Conservation (phyloP, 2,797 vertebrate genomes). For the Leuciscus waleckii region DNA sequence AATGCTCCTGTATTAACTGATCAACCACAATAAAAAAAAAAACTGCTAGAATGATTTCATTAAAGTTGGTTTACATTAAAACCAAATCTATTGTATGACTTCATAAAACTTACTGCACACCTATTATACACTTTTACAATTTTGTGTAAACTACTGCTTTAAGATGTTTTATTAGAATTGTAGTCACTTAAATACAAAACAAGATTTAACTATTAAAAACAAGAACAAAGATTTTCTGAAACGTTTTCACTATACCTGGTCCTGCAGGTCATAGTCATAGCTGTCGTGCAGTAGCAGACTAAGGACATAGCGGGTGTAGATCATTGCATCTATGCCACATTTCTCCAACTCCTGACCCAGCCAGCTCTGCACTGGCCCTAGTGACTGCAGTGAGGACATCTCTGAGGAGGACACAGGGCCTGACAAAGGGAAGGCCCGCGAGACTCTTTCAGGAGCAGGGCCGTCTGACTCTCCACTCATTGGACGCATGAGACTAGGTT, state of each 20-base stretch:
- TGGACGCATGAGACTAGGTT: conserved; percentile 95
- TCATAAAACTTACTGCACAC: background rate
- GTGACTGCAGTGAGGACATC: conserved; percentile 98
- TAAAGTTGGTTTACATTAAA: background rate
- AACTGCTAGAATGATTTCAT: background rate
- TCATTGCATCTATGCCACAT: conserved; percentile 99
- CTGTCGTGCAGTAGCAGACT: conserved; percentile 99
- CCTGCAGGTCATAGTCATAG: conserved; percentile 98
- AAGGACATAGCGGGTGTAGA: conserved; percentile 98
- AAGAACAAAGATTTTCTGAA: background rate
- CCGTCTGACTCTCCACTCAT: conserved; percentile 90
- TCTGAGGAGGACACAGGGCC: conserved; percentile 88
- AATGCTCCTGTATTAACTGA: background rate
- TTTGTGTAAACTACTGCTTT: background rate
- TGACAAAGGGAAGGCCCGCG: conserved; percentile 81
- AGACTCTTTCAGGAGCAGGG: conserved; percentile 91
- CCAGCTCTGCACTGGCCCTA: conserved; percentile 99
- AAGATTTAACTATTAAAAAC: background rate
- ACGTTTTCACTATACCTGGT: conserved; percentile 85
- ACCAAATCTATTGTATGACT: background rate
- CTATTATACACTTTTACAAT: background rate
- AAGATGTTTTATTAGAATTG: background rate
- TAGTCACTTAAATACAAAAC: background rate
- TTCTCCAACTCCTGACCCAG: conserved; percentile 99
- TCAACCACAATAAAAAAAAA: no score